Base-by-base conservation (phyloP, 1,140 invertebrate genomes). In the Sycobia sp. region DNA sequence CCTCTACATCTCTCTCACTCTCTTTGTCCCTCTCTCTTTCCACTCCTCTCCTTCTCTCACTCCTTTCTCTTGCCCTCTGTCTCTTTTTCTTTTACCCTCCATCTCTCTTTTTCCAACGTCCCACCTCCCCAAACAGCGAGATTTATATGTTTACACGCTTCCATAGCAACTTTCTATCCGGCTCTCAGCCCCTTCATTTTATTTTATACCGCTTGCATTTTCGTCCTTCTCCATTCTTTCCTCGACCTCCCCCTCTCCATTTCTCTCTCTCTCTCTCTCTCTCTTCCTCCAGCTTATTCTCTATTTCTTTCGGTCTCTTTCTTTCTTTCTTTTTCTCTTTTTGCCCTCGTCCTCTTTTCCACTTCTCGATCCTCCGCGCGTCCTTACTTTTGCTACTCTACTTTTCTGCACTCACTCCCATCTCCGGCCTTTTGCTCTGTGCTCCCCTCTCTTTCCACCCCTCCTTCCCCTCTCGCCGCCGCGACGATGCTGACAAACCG, bases 111-210 rank as follows among this genome's bases (percentile, higher is more conserved):
- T n/a, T n/a, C n/a, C n/a, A n/a, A n/a, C n/a, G n/a, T n/a, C n/a
- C n/a, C n/a, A n/a, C n/a, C n/a, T n/a, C n/a, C n/a, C n/a, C n/a
- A n/a, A n/a, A 56, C 55, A 51, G 51, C 62, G 70, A 75, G 75
- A 80, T 80, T 80, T 78, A 80, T 80, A 77, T 80, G 77, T 79
- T 80, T 80, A 80, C 77, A 76, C 71, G 76, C 66, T 75, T 66
- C 71, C 71, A 72, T 72, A 67, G 75, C 67, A 78, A 79, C 76
- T 78, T 79, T 78, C 75, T 75, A 72, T 74, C 69, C 51, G 68
- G 71, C 68, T 71, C 62, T 62, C 69, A 69, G 70, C 56, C 67
- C 66, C 58, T 69, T 67, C 66, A 67, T 76, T 77, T 78, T 72
- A 78, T 77, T 76, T 74, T 71, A 76, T 66, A 66, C 68, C 56